phyloP scores from a whole-genome alignment of 2,797 vertebrate genomes.

The Apogon hyalosoma region DNA sequence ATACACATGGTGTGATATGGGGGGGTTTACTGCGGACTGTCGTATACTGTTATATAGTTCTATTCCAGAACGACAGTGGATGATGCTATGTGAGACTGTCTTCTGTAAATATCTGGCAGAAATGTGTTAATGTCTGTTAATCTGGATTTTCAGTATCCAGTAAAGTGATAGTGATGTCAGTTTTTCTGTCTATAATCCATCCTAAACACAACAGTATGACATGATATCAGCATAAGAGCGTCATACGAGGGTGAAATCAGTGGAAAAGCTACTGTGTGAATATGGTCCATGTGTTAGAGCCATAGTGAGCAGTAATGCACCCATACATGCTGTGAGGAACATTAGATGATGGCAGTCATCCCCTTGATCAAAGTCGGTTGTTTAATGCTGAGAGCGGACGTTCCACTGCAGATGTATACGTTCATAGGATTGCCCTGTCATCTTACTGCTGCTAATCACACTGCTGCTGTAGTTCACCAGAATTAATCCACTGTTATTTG shows the following conservation, averaged over 20 bases:
- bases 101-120: too few relatives aligned
- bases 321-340: constrained; percentile 18
- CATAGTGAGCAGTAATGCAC: constrained; percentile 2
- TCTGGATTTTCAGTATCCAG: background rate
- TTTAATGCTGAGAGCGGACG: constrained; percentile 40
- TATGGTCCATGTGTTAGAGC: background rate
- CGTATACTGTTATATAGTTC: too few relatives aligned
- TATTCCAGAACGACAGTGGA: too few relatives aligned
- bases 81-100: too few relatives aligned
- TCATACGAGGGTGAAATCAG: too few relatives aligned
- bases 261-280: too few relatives aligned
- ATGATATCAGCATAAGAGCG: too few relatives aligned
- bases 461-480: constrained; percentile 17
- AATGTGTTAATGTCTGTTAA: too few relatives aligned
- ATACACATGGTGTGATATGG: too few relatives aligned
- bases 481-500: constrained; percentile 43
- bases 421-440: constrained; percentile 60
- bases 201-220: too few relatives aligned
- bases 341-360: constrained; percentile 60
- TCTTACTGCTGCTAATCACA: constrained; percentile 37
- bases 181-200: background rate
- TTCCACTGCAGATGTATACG: constrained; percentile 31
- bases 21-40: too few relatives aligned
- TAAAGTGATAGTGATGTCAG: too few relatives aligned
- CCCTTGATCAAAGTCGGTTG: constrained; percentile 67